Conservation (phyloP, 1,140 invertebrate genomes). For the Steinernema feltiae region DNA sequence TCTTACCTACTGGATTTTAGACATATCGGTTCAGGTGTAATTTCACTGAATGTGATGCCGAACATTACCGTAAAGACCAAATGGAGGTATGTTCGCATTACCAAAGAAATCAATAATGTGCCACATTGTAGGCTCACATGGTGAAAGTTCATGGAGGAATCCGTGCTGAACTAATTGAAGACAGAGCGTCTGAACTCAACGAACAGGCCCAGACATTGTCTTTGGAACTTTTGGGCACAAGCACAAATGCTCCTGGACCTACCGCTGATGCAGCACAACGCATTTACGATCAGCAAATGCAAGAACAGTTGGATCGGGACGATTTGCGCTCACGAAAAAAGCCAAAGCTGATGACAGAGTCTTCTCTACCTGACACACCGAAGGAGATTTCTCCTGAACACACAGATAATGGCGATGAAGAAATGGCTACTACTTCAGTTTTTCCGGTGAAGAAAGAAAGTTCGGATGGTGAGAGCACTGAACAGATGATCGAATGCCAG, state of each 20-base stretch:
- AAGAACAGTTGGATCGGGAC: not conserved
- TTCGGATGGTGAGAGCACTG: slow-evolving; percentile 9
- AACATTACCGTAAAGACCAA: slow-evolving; percentile 57
- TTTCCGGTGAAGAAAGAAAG: not conserved
- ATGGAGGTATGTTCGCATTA: slow-evolving; percentile 32
- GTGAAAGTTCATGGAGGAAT: slow-evolving; percentile 51
- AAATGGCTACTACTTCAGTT: not conserved
- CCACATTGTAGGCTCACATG: slow-evolving; percentile 49
- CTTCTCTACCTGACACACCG: not conserved
- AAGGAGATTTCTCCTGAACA: not conserved
- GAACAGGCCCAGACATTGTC: slow-evolving; percentile 49
- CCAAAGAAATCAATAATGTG: not conserved
- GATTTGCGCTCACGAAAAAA: slow-evolving; percentile 19
- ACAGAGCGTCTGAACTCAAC: slow-evolving; percentile 36
- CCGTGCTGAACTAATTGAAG: slow-evolving; percentile 53
- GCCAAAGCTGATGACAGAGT: not conserved
- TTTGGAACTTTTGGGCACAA: slow-evolving; percentile 56
- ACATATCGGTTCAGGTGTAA: slow-evolving; percentile 54
- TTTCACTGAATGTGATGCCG: slow-evolving; percentile 45
- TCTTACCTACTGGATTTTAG: slow-evolving; percentile 27
- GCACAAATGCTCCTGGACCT: slow-evolving; percentile 49
- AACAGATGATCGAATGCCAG: slow-evolving; percentile 45
- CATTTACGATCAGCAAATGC: slow-evolving; percentile 39
- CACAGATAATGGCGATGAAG: not conserved
- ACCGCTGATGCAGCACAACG: slow-evolving; percentile 34